Conservation (phyloP, 2,113 vertebrate genomes). For the Vidua chalybeata region DNA sequence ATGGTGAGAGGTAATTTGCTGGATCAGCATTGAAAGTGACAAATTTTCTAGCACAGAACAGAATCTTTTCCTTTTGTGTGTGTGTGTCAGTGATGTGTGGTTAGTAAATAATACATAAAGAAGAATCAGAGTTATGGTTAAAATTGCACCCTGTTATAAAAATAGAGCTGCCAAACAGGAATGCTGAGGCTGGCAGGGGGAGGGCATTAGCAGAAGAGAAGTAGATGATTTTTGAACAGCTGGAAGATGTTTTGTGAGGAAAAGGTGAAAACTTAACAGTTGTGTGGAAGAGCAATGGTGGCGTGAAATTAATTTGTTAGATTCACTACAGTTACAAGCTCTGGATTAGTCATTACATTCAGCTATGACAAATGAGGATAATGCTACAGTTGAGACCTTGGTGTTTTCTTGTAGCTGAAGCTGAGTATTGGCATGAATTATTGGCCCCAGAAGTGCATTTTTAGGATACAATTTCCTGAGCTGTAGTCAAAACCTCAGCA, state of each 20-base stretch:
- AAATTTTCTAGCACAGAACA: background rate
- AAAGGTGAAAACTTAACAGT: background rate
- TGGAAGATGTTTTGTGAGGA: background rate
- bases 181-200: background rate
- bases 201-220: background rate
- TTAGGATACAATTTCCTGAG: background rate
- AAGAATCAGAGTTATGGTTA: background rate
- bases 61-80: background rate
- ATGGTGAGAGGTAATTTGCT: background rate
- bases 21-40: constrained; percentile 4
- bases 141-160: constrained; percentile 25
- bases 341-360: background rate
- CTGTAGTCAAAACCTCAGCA: background rate
- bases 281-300: background rate
- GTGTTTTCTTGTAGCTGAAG: background rate
- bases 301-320: constrained; percentile 25
- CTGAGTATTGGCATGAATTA: background rate
- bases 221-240: background rate
- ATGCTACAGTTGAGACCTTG: background rate
- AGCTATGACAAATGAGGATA: background rate
- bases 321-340: background rate
- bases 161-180: background rate
- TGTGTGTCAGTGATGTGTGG: background rate
- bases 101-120: constrained; percentile 37
- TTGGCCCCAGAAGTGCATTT: background rate